Evolutionary conservation across 30 jellyfish, hydroid and myxozoan species (phyloP).

Genomic region (Aurelia sp.): DNA sequence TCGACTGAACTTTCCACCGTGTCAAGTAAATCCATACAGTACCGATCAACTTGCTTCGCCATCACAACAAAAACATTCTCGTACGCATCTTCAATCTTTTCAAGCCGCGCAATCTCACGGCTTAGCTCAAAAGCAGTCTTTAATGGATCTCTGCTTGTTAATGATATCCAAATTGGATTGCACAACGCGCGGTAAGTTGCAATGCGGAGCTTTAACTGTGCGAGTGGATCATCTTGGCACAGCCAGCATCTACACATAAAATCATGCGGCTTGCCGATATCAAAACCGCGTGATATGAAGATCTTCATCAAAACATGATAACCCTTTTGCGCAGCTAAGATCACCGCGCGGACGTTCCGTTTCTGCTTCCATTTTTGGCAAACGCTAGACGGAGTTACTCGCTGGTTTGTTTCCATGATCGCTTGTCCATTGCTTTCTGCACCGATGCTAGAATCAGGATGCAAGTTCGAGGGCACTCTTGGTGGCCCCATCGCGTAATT

Average conservation of each 20-base stretch:
- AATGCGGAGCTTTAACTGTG: slow-evolving; percentile 65
- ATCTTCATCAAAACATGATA: slow-evolving; percentile 43
- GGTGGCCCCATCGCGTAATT: not conserved
- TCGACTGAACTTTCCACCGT: slow-evolving; percentile 31
- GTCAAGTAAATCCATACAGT: slow-evolving; percentile 73
- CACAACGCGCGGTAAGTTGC: slow-evolving; percentile 60
- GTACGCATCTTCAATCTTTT: slow-evolving; percentile 64
- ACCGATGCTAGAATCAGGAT: not conserved
- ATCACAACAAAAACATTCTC: slow-evolving; percentile 63
- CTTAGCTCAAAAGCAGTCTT: slow-evolving; percentile 54
- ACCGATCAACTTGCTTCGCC: slow-evolving; percentile 27
- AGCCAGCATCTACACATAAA: slow-evolving; percentile 65
- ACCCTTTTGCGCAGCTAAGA: slow-evolving; percentile 76
- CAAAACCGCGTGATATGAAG: slow-evolving; percentile 72
- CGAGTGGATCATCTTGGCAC: slow-evolving; percentile 67
- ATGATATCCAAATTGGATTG: slow-evolving; percentile 81
- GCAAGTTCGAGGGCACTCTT: not conserved
- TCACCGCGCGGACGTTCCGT: slow-evolving; percentile 46
- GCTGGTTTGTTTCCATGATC: not conserved
- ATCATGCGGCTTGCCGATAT: slow-evolving; percentile 65
- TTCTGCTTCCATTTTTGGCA: slow-evolving; percentile 42
- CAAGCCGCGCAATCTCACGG: slow-evolving; percentile 43
- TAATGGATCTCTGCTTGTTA: slow-evolving; percentile 79
- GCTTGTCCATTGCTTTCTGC: not conserved
- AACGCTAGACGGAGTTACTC: slow-evolving; percentile 6